Conservation (phyloP, 1,140 invertebrate genomes). For the Hypsibius dujardini region DNA sequence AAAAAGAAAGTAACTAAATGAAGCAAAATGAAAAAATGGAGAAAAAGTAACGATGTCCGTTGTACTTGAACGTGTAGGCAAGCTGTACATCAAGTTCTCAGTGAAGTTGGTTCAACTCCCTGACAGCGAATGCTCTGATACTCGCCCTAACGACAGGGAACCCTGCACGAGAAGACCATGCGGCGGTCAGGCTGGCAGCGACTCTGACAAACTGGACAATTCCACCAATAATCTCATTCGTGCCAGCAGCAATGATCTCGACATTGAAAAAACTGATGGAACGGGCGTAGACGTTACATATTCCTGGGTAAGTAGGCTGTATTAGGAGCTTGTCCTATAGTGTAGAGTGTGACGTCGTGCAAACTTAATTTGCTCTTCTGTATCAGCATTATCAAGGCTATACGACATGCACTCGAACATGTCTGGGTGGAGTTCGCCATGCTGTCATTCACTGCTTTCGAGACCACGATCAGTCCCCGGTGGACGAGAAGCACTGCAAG, state of each 20-base stretch:
- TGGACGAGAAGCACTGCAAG: conserved; percentile 62
- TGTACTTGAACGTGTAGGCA: conserved; percentile 35
- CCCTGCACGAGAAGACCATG: conserved; percentile 58
- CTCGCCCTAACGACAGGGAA: conserved; percentile 57
- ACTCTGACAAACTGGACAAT: not conserved
- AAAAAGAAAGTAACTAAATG: too few species aligned
- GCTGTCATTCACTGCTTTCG: conserved; percentile 74
- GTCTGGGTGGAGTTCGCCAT: conserved; percentile 70
- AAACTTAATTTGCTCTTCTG: too few species aligned
- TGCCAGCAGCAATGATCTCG: conserved; percentile 22
- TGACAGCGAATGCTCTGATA: conserved; percentile 57
- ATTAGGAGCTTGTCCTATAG: too few species aligned
- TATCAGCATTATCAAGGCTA: conserved; percentile 34
- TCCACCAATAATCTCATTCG: conserved; percentile 20
- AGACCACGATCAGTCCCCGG: conserved; percentile 61
- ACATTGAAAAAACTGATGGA: too few species aligned
- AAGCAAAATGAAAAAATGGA: too few species aligned
- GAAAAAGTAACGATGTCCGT: too few species aligned
- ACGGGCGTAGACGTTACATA: conserved; percentile 28
- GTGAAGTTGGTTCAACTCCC: conserved; percentile 63
- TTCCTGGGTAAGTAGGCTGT: conserved; percentile 27
- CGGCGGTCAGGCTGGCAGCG: conserved; percentile 28
- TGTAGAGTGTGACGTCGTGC: too few species aligned
- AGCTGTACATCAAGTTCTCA: conserved; percentile 78
- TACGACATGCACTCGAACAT: conserved; percentile 78